Evolutionary conservation across 2,888 invertebrate species (phyloP).

Genomic region (Drosophila acutilabella): DNA sequence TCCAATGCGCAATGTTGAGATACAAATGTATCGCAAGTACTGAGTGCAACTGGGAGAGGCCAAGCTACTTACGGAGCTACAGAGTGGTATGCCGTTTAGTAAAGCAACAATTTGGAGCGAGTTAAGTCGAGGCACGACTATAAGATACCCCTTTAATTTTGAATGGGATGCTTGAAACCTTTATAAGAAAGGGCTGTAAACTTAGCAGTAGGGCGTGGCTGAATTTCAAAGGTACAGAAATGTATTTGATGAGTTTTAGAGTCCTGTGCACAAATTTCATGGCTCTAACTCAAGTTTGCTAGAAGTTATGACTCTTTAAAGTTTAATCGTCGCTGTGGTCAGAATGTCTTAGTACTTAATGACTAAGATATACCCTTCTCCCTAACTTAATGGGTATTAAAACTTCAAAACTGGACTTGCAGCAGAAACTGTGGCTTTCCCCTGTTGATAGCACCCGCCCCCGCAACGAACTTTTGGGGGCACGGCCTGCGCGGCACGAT

Average conservation of each 20-base stretch:
- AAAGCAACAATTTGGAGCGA: no score
- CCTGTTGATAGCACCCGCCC: not conserved
- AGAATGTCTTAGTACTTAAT: no score
- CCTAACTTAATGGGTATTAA: not conserved
- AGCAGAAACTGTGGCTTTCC: slow-evolving; percentile 1
- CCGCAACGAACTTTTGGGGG: slow-evolving; percentile 49
- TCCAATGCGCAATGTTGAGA: slow-evolving; percentile 7
- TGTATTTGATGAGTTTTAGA: no score
- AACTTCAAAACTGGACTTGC: slow-evolving; percentile 53
- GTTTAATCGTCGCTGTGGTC: no score
- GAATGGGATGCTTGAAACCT: no score
- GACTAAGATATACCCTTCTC: not conserved
- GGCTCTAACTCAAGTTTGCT: no score
- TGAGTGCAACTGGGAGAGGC: slow-evolving; percentile 47
- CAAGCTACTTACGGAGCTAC: slow-evolving; percentile 1
- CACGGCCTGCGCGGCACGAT: slow-evolving; percentile 62
- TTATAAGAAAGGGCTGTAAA: no score
- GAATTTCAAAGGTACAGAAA: no score
- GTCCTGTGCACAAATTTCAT: no score
- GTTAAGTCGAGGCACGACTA: not conserved
- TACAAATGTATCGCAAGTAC: slow-evolving; percentile 19
- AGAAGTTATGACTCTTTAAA: no score
- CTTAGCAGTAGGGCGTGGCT: no score
- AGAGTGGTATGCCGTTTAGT: slow-evolving; percentile 1
- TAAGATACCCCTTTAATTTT: not conserved